Percentiles rank a stretch among this genome's conserved stretches.
Evolutionary conservation across 2,113 vertebrate genomes (phyloP).

Genomic region (Trichechus manatus): DNA sequence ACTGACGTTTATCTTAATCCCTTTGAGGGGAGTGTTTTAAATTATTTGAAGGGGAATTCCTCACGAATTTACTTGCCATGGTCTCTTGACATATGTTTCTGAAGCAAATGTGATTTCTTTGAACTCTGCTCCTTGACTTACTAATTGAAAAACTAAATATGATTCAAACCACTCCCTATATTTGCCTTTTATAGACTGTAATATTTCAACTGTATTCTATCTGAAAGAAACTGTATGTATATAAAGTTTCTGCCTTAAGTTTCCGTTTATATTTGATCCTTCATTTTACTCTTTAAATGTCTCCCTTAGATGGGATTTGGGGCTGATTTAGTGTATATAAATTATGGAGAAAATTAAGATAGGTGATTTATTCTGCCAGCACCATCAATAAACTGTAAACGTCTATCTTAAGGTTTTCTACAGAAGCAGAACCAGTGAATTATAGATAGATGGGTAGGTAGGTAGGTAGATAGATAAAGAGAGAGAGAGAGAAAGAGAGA

Average conservation of each 20-base stretch:
- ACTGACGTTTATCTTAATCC: neutral
- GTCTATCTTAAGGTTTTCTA: neutral
- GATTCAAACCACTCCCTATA: neutral
- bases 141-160: slow-evolving; percentile 30
- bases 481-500: too few species aligned
- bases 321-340: neutral
- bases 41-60: slow-evolving; percentile 10
- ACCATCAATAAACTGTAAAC: neutral
- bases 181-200: slow-evolving; percentile 22
- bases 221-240: neutral
- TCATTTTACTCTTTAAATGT: neutral
- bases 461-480: too few species aligned
- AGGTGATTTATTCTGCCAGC: neutral
- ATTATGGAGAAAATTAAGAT: slow-evolving; percentile 2
- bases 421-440: too few species aligned
- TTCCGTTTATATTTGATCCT: neutral
- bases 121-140: neutral
- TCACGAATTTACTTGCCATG: neutral
- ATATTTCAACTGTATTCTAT: neutral
- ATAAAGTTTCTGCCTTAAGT: neutral
- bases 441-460: too few species aligned
- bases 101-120: neutral
- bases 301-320: neutral
- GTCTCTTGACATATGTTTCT: neutral
- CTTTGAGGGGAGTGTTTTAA: neutral